Conservation (phyloP, 1,140 invertebrate species). For the Archegozetes longisetosus region DNA sequence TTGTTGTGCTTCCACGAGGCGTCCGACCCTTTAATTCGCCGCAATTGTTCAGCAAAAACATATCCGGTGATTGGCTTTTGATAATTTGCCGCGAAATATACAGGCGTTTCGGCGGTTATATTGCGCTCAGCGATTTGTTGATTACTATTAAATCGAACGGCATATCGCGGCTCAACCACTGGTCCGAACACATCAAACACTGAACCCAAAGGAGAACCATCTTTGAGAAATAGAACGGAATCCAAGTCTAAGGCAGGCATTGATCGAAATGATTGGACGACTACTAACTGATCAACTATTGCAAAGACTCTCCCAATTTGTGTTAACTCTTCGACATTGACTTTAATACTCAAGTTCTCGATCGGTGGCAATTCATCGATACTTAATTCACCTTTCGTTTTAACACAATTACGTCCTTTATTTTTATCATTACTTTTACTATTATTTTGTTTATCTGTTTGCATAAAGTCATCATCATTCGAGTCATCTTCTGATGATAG, state of each 20-base stretch:
- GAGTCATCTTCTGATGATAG: neutral
- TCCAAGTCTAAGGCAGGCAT: slow-evolving; percentile 64
- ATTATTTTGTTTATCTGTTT: neutral
- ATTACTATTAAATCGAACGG: slow-evolving; percentile 58
- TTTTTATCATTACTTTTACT: neutral
- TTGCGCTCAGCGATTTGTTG: slow-evolving; percentile 49
- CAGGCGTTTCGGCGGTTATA: slow-evolving; percentile 44
- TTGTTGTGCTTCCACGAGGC: slow-evolving; percentile 64
- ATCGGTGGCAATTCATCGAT: slow-evolving; percentile 16
- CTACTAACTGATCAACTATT: slow-evolving; percentile 32
- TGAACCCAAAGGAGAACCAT: slow-evolving; percentile 27
- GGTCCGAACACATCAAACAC: slow-evolving; percentile 81
- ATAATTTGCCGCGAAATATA: slow-evolving; percentile 52
- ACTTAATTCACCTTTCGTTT: slow-evolving; percentile 16
- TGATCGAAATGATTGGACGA: slow-evolving; percentile 46
- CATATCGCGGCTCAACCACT: slow-evolving; percentile 58
- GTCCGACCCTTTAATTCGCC: slow-evolving; percentile 52
- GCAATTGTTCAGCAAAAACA: slow-evolving; percentile 12
- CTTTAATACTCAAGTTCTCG: slow-evolving; percentile 11
- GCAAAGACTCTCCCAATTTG: slow-evolving; percentile 15
- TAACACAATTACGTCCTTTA: neutral
- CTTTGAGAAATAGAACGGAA: slow-evolving; percentile 53
- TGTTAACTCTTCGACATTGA: slow-evolving; percentile 4
- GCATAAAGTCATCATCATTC: neutral
- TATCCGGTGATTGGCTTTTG: slow-evolving; percentile 8